Evolutionary conservation across 2,113 vertebrate genomes (phyloP).

Genomic region (Neofelis nebulosa): DNA sequence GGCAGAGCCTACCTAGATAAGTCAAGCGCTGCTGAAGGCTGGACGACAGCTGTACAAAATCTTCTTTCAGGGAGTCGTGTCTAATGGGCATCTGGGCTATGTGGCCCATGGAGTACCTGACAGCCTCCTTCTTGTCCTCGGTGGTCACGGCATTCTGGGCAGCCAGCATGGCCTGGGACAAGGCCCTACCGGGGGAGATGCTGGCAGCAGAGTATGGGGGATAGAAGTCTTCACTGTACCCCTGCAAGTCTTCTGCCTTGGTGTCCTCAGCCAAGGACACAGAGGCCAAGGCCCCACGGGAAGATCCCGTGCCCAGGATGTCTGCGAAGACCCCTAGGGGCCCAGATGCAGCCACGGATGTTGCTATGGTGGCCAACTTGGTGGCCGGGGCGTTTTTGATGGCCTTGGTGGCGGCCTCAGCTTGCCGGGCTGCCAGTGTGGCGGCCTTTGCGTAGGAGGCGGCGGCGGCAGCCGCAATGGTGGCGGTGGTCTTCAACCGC

Average conservation of each 20-base stretch:
- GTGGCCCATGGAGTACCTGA: slow-evolving; percentile 49
- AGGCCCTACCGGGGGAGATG: accelerated
- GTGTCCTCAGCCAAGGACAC: accelerated
- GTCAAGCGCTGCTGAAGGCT: slow-evolving; percentile 19
- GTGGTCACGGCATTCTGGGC: not conserved
- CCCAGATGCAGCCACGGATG: accelerated
- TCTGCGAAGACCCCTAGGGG: not conserved
- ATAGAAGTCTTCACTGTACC: accelerated
- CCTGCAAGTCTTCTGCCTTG: not conserved
- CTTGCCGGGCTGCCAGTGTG: not conserved
- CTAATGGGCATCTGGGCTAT: slow-evolving; percentile 15
- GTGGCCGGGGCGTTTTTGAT: not conserved
- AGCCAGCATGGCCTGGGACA: not conserved
- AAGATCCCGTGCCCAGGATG: not conserved
- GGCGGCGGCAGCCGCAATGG: accelerated
- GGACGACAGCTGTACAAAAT: slow-evolving; percentile 49
- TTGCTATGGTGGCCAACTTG: not conserved
- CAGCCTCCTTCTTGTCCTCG: slow-evolving; percentile 65
- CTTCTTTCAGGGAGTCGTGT: slow-evolving; percentile 56
- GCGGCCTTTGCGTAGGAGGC: not conserved
- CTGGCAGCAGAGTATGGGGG: accelerated
- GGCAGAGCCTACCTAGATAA: slow-evolving; percentile 44
- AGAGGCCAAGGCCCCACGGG: not conserved
- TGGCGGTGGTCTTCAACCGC: not conserved
- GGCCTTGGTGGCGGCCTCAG: not conserved